Evolutionary conservation across 2,113 vertebrate species (phyloP).

Genomic region (Condylura cristata): DNA sequence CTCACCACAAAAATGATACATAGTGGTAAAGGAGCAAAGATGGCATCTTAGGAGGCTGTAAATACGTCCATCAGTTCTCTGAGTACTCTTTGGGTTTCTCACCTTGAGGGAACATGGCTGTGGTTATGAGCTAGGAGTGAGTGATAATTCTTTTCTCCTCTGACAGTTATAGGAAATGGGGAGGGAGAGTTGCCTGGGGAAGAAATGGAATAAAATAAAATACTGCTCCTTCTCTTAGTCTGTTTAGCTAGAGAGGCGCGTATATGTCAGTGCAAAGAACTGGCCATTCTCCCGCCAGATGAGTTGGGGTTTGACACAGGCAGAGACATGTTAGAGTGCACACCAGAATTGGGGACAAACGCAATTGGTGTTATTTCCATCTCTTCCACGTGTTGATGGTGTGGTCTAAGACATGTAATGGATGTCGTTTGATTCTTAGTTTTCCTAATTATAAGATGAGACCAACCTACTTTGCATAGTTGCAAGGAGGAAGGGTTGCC

Average conservation of each 20-base stretch:
- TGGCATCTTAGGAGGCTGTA: slow-evolving; percentile 47
- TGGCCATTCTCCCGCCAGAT: not conserved
- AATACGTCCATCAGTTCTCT: not conserved
- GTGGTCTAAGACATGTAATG: not conserved
- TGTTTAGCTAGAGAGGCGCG: not conserved
- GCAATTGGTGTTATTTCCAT: not conserved
- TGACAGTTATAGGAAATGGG: not conserved
- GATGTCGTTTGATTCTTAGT: not conserved
- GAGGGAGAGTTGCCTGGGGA: not conserved
- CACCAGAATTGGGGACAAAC: not conserved
- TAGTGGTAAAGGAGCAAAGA: slow-evolving; percentile 39
- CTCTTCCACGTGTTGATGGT: not conserved
- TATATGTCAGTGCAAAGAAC: not conserved
- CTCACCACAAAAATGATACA: slow-evolving; percentile 55
- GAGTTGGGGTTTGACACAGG: too few species aligned
- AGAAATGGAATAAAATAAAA: not conserved
- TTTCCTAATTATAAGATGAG: not conserved
- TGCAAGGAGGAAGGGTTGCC: not conserved
- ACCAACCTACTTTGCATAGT: not conserved
- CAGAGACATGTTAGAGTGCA: not conserved
- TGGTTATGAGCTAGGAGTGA: not conserved
- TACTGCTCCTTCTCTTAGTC: not conserved
- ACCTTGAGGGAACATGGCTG: not conserved
- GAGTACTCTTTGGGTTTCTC: not conserved
- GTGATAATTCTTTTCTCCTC: not conserved